A percentile compares a stretch with the other conserved stretches of the same genome.
Conservation (phyloP, 1,140 invertebrate genomes). For the Megalonaias nervosa region DNA sequence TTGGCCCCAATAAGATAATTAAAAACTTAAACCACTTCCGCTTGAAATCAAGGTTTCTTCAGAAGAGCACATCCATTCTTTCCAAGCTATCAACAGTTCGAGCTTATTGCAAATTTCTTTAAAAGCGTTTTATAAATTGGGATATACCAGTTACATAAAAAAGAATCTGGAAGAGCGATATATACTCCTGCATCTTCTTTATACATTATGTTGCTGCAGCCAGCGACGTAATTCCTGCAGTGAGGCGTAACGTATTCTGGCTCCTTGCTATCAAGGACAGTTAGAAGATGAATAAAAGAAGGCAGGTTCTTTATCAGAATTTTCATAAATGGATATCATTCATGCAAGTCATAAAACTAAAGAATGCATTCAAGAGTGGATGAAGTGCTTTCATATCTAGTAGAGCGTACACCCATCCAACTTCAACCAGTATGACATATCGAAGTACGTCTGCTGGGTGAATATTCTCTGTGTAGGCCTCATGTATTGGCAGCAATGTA, state of each 20-base stretch:
- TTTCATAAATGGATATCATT: constrained; percentile 52
- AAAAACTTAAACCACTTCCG: no score
- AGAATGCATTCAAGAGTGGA: constrained; percentile 42
- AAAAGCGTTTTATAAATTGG: not conserved
- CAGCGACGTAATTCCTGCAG: constrained; percentile 34
- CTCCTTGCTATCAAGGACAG: constrained; percentile 50
- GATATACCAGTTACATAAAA: constrained; percentile 48
- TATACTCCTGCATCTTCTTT: constrained; percentile 26
- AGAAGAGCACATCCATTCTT: no score
- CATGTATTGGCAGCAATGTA: constrained; percentile 45
- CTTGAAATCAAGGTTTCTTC: no score
- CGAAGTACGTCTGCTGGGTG: constrained; percentile 57
- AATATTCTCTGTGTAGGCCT: constrained; percentile 54
- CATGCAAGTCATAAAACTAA: constrained; percentile 52
- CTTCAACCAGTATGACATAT: constrained; percentile 59
- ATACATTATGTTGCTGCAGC: not conserved
- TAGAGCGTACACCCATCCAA: constrained; percentile 61
- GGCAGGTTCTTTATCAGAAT: constrained; percentile 43
- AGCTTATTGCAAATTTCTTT: no score
- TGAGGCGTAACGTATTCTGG: constrained; percentile 48
- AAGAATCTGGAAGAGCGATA: constrained; percentile 44
- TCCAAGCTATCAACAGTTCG: no score
- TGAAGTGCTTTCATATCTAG: constrained; percentile 61
- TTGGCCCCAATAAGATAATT: no score
- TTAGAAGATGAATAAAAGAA: constrained; percentile 47